Percentiles rank a stretch among this genome's conserved stretches.
Evolutionary conservation across 2,888 invertebrate species (phyloP).

Genomic region (Crossocerus cetratus): DNA sequence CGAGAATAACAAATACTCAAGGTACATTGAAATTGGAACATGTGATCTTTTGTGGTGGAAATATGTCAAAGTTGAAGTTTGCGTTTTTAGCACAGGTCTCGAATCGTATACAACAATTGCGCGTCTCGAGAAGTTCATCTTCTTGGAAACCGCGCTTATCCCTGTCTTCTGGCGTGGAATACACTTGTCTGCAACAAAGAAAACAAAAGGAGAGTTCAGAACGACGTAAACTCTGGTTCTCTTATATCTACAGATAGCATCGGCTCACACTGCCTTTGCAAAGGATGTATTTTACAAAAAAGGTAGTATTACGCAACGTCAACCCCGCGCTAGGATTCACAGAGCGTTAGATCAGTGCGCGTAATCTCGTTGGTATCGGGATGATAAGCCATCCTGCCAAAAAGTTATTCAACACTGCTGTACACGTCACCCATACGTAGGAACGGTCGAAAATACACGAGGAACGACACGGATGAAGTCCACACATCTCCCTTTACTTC

Average conservation of each 20-base stretch:
- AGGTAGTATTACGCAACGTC: slow-evolving; percentile 2
- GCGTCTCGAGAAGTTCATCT: slow-evolving; percentile 45
- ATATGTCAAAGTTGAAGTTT: slow-evolving; percentile 20
- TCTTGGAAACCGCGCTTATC: slow-evolving; percentile 41
- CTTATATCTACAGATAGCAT: neutral
- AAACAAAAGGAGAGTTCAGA: slow-evolving; percentile 47
- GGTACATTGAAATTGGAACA: too few relatives aligned
- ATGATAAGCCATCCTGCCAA: slow-evolving; percentile 8
- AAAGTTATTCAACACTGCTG: slow-evolving; percentile 10
- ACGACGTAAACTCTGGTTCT: neutral
- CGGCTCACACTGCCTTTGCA: slow-evolving; percentile 11
- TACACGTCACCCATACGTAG: slow-evolving; percentile 5
- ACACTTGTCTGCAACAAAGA: slow-evolving; percentile 53
- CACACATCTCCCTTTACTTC: neutral
- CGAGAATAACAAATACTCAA: neutral
- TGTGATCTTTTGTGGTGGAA: slow-evolving; percentile 11
- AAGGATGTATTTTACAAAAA: slow-evolving; percentile 2
- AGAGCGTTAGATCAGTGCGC: slow-evolving; percentile 1
- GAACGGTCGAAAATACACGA: neutral
- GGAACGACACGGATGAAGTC: neutral
- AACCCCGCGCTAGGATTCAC: neutral
- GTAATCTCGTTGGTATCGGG: slow-evolving; percentile 8
- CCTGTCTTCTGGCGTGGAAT: slow-evolving; percentile 40
- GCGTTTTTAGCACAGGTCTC: slow-evolving; percentile 39
- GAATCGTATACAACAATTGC: slow-evolving; percentile 48